phyloP scores from a whole-genome alignment of 2,113 vertebrate species.

The Tiliqua scincoides region DNA sequence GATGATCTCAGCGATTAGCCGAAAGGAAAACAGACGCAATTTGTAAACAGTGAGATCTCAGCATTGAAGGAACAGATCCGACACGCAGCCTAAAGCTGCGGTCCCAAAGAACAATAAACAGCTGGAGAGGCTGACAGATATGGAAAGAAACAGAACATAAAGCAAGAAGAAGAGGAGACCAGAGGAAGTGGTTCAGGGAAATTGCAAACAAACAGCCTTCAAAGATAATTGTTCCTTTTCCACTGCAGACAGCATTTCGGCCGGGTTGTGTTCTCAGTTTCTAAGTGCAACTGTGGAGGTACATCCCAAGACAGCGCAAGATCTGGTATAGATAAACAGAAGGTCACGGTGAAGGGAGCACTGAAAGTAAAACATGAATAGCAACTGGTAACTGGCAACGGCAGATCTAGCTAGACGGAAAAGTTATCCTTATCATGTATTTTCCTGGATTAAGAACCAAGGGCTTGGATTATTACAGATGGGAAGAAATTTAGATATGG shows the following conservation, averaged over 20 bases:
- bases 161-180: conserved; percentile 10
- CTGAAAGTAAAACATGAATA: neutral
- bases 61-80: conserved; percentile 15
- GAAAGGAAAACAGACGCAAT: conserved; percentile 17
- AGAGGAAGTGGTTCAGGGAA: conserved; percentile 27
- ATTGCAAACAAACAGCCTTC: conserved; percentile 16
- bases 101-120: conserved; percentile 25
- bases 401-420: neutral
- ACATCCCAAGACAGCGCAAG: neutral
- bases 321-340: neutral
- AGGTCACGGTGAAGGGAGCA: neutral
- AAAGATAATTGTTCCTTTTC: conserved; percentile 13
- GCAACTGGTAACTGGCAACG: neutral
- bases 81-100: conserved; percentile 9
- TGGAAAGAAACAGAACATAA: conserved; percentile 23
- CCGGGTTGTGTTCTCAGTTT: neutral
- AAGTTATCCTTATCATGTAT: neutral
- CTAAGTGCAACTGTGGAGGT: neutral
- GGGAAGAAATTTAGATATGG: neutral
- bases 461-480: neutral
- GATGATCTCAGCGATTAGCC: conserved; percentile 33
- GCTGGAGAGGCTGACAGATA: conserved; percentile 20
- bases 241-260: neutral
- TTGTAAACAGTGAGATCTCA: conserved; percentile 20
- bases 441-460: conserved; percentile 14